Evolutionary conservation across 1,140 invertebrate genomes (phyloP), one percentile per base, ranked within the genome.

Genomic region (Listronotus oregonensis): DNA sequence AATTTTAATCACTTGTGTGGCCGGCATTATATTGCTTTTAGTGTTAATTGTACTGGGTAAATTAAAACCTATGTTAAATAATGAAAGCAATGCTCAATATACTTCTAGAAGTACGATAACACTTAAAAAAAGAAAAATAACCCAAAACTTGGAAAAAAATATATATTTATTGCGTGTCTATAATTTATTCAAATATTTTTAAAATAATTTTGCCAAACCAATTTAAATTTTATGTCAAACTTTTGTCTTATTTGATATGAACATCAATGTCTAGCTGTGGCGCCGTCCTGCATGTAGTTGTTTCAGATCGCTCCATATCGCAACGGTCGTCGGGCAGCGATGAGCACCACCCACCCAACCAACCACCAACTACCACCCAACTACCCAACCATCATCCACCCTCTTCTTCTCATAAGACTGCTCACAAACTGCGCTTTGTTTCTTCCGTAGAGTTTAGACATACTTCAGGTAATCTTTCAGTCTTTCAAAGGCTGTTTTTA

Each of bases 371-470:
- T 17, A 47, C 11, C 39, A 50, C 21, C 46, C 57, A 81, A 79
- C 79, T 78, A 79, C 80, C 80, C 75, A 84, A 84, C 78, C 79
- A 56, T 17, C 51, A 78, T 81, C 81, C 81, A 77, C 79, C 81
- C 79, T 80, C 81, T 75, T 79, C 77, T 75, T 78, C 77, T 76
- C 83, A 85, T 80, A 85, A 84, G 80, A 49, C 55, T 27, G 80
- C 84, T 71, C 87, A 88, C 67, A 91, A 90, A 82, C 82, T 91
- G 58, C 85, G 90, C 66, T 91, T 92, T 84, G 87, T 90, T 34
- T 89, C 89, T 71, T 90, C 89, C 50, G 85, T 89, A 77, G 87
- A 89, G 77, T 86, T 85, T 81, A 89, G 86, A 80, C 82, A 88
- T 77, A 86, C 85, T 71, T 86, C 87, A 83, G 87, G 87, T 89